Percentiles rank a stretch among this genome's conserved stretches.
Conservation (phyloP, 2,888 invertebrate species). For the Zaprionus bogoriensis region DNA sequence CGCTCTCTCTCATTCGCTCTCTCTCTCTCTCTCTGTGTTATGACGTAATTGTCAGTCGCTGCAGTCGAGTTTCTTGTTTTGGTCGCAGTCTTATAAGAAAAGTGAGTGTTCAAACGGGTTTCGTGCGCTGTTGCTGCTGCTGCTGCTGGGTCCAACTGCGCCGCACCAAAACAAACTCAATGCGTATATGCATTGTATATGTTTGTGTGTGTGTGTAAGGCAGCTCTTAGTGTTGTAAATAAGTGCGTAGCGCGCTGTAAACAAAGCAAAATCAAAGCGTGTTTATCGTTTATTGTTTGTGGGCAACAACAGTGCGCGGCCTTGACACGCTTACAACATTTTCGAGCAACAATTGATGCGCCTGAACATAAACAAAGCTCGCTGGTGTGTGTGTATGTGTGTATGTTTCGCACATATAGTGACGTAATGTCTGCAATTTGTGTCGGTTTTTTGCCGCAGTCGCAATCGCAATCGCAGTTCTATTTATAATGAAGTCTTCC, state of each 20-base stretch:
- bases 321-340: constrained; percentile 72
- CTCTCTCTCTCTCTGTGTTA: constrained; percentile 16
- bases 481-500: constrained; percentile 24
- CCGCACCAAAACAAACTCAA: constrained; percentile 67
- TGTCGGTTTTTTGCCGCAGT: constrained; percentile 12
- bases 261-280: constrained; percentile 32
- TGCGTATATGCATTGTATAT: background rate
- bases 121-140: constrained; percentile 26
- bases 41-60: constrained; percentile 62
- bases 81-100: constrained; percentile 71
- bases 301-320: constrained; percentile 41
- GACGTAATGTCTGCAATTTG: constrained; percentile 6
- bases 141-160: constrained; percentile 51
- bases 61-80: constrained; percentile 61
- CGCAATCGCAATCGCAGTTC: constrained; percentile 18
- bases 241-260: constrained; percentile 41
- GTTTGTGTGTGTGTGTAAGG: constrained; percentile 9
- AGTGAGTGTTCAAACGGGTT: constrained; percentile 57
- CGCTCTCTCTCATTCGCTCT: constrained; percentile 4
- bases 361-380: constrained; percentile 46
- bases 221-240: constrained; percentile 44
- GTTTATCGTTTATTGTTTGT: constrained; percentile 43
- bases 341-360: constrained; percentile 28
- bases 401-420: background rate
- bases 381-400: background rate